Base-by-base conservation (phyloP, 2,888 invertebrate species). In the Allygus modestus region DNA sequence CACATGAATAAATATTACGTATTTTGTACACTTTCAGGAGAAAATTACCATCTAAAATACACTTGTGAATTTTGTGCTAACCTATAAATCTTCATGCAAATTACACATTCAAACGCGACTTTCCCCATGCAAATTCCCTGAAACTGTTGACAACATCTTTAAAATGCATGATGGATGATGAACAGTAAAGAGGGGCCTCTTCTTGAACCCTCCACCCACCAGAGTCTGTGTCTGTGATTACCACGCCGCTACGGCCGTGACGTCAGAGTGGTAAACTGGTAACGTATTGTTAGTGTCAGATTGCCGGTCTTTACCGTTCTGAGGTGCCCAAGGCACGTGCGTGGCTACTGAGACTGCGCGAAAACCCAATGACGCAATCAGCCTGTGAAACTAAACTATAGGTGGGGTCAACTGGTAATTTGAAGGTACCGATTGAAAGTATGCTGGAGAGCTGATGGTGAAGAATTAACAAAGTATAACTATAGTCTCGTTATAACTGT, bases 121-220 rank as follows among this genome's bases (percentile, higher is more conserved):
- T 58, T 58, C 58, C 58, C 58, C 58, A 58, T 58, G 58, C 58
- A 58, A 58, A 58, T 58, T 58, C 58, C 5, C 58, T 51, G 51
- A 58, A 58, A 58, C 58, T 58, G 58, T 58, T 58, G 58, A 58
- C 58, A 58, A 58, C 23, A 26, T 58, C 23, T 58, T 58, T 58
- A 58, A 58, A 58, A 58, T 58, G 58, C 58, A 58, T 58, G 58
- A 58, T 58, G 58, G 58, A 58, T 58, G 58, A 58, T 58, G 58
- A 58, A 15, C 9, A 7, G 5, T 58, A 23, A 26, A 20, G 23
- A 26, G 7, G 58, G 20, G 2, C 58, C 58, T 58, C 58, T 37
- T 4, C 7, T 58, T 58, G 58, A 58, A 58, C 58, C n/a, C n/a
- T n/a, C n/a, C n/a, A n/a, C 23, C 26, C 58, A 58, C 58, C 58